These are phyloP conservation scores for Piscicola geometra DNA, from an alignment of 2,888 invertebrate species.

Conservation along the genomic window DNA sequence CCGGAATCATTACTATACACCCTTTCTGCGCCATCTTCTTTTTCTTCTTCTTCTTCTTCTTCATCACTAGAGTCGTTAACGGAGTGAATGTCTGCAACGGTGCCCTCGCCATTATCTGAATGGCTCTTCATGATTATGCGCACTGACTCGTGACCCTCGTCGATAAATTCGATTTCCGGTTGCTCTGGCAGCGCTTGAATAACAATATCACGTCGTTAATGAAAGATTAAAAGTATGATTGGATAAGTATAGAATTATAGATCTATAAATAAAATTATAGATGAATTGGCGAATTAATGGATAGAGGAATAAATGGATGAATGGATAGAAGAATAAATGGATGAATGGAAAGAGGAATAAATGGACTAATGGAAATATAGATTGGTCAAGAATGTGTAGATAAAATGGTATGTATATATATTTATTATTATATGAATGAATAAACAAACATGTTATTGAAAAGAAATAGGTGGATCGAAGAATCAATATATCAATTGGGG, in stretches of 20 bases:
- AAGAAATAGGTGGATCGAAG: no score
- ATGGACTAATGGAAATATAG: no score
- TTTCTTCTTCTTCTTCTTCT: conserved; percentile 1
- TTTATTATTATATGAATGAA: no score
- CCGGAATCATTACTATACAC: background rate
- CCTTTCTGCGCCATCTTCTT: background rate
- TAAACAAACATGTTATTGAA: no score
- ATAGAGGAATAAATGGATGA: background rate
- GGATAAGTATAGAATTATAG: background rate
- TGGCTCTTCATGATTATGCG: background rate
- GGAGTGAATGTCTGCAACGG: background rate
- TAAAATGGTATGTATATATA: no score
- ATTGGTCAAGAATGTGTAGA: no score
- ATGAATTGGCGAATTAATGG: background rate
- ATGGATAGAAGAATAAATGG: background rate
- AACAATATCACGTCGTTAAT: background rate
- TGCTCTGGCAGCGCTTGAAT: conserved; percentile 8
- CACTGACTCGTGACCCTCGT: conserved; percentile 6
- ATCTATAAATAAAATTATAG: background rate
- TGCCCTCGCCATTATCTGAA: background rate
- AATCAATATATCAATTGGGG: no score
- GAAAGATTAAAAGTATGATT: no score
- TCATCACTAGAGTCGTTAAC: background rate
- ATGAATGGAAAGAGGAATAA: background rate
- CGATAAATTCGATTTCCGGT: conserved; percentile 1